Percentiles rank a stretch among this genome's conserved stretches.
These are phyloP conservation scores for Trisateles emortualis DNA, from an alignment of 2,888 invertebrate species.

Conservation along the genomic window DNA sequence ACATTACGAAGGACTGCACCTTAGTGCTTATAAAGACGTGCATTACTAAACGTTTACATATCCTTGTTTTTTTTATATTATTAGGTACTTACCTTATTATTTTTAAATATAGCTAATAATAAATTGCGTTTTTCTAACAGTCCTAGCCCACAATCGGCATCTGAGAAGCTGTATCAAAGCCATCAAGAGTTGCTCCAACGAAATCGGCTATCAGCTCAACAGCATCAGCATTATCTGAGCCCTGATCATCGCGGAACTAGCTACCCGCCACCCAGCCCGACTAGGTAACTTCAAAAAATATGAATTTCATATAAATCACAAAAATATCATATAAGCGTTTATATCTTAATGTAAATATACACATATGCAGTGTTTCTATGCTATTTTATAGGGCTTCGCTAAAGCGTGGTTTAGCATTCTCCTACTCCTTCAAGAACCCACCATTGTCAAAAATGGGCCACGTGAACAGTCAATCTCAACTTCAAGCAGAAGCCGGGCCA, in stretches of 20 bases:
- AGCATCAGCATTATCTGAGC: slow-evolving; percentile 63
- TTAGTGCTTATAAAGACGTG: too few relatives aligned
- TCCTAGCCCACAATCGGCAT: slow-evolving; percentile 61
- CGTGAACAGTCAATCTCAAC: slow-evolving; percentile 77
- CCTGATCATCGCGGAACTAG: slow-evolving; percentile 91
- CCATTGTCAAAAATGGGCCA: slow-evolving; percentile 93
- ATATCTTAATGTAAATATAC: too few relatives aligned
- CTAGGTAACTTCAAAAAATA: slow-evolving; percentile 68
- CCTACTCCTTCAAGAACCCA: slow-evolving; percentile 92
- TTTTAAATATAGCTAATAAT: neutral
- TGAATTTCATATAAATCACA: too few relatives aligned
- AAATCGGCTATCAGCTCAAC: slow-evolving; percentile 64
- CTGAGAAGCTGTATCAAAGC: slow-evolving; percentile 71
- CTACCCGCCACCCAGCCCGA: slow-evolving; percentile 93
- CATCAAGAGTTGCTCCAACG: slow-evolving; percentile 72
- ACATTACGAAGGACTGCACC: too few relatives aligned
- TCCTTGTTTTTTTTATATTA: too few relatives aligned
- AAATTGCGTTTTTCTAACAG: slow-evolving; percentile 35
- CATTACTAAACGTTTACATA: too few relatives aligned
- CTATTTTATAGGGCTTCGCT: slow-evolving; percentile 85
- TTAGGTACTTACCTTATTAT: too few relatives aligned
- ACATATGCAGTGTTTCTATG: neutral
- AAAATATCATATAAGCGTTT: too few relatives aligned
- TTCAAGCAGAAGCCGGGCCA: slow-evolving; percentile 52
- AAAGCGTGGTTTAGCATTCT: slow-evolving; percentile 90